Base-by-base conservation (phyloP, 1,140 invertebrate species). In the Colletes gigas region DNA sequence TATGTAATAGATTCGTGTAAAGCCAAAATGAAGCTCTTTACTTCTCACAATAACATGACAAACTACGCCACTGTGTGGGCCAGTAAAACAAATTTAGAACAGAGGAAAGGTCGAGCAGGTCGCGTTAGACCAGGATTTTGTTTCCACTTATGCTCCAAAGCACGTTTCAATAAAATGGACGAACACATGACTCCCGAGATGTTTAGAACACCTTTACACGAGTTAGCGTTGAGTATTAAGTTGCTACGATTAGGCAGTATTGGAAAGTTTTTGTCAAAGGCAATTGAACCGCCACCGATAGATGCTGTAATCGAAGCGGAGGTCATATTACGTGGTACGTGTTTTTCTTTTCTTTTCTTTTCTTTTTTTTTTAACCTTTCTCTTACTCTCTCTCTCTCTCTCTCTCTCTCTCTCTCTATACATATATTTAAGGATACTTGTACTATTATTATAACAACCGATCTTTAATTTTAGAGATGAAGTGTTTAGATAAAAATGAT, bases 1-100 rank as follows among this genome's bases (percentile, higher is more conserved):
- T 99, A 97, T 92, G 98, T 99, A 0, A 97, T 99, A 86, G 98
- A 99, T 92, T 97, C 97, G 55, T 98, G 98, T 90, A 98, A 98
- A 93, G 97, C 98, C 0, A 99, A 99, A 90, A 97, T 98, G 94
- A 99, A 99, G 89, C 94, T 98, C 59, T 99, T 98, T 89, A 98
- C 98, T 1, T 98, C 98, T 0, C 98, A 99, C 89, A 98, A 98
- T 89, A 99, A 99, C 92, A 97, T 99, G 95, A 98, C 97, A 0
- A 98, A 98, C 87, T 98, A 99, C 90, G 97, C 98, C 0, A 98
- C 98, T 0, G 97, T 98, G 17, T 98, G 98, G 97, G 98, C 98
- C 0, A 98, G 97, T 78, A 95, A 95, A 88, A 98, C 98, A 9
- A 99, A 99, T 93, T 93, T 99, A 50, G 97, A 98, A 92, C 98